A percentile compares a stretch with the other conserved stretches of the same genome.
Evolutionary conservation across 2,113 vertebrate genomes (phyloP).

Genomic region (Brachypodius melanocephalos): DNA sequence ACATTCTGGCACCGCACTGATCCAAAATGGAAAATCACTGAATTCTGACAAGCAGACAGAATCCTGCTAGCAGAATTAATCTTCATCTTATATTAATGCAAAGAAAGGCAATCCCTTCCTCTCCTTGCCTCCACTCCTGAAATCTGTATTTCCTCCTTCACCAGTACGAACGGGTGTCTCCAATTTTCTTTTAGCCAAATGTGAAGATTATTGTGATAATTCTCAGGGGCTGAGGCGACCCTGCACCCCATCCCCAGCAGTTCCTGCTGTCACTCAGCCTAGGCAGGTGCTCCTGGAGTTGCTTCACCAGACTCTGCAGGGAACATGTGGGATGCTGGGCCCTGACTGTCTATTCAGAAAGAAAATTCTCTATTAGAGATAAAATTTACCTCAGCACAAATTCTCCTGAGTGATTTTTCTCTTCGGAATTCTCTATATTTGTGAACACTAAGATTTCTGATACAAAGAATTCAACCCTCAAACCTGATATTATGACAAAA

Average conservation of each 20-base stretch:
- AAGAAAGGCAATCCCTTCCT: conserved; percentile 26
- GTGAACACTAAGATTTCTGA: background rate
- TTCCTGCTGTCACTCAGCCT: background rate
- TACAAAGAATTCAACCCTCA: background rate
- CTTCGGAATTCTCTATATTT: background rate
- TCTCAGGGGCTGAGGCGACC: background rate
- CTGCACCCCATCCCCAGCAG: background rate
- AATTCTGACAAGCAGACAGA: conserved; percentile 12
- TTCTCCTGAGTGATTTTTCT: background rate
- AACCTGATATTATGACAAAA: background rate
- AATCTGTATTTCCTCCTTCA: background rate
- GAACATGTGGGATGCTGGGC: background rate
- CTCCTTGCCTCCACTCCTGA: background rate
- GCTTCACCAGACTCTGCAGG: background rate
- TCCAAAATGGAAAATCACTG: conserved; percentile 43
- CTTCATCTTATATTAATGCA: conserved; percentile 37
- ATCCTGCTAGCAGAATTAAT: conserved; percentile 27
- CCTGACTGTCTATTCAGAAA: background rate
- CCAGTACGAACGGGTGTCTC: accelerated
- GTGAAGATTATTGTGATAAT: background rate
- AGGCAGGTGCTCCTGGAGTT: background rate
- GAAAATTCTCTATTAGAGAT: background rate
- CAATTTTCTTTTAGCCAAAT: background rate
- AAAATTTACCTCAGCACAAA: background rate
- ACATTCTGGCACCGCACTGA: conserved; percentile 49